phyloP scores from a whole-genome alignment of 1,140 invertebrate genomes.

The Thaumatotibia leucotreta region DNA sequence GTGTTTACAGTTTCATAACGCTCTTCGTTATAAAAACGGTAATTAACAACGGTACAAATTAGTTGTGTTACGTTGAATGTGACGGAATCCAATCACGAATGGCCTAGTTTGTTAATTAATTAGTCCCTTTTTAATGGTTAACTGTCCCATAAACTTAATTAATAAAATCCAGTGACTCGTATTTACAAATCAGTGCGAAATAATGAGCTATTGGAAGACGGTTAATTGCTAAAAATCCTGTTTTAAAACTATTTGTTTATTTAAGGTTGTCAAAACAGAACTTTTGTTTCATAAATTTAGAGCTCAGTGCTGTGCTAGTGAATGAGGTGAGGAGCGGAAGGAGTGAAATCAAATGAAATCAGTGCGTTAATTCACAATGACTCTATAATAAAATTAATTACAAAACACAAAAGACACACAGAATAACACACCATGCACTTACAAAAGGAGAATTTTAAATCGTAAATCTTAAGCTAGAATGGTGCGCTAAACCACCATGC shows the following conservation, averaged over 20 bases:
- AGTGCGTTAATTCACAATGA: slow-evolving; percentile 70
- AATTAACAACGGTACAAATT: slow-evolving; percentile 12
- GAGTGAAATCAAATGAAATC: slow-evolving; percentile 70
- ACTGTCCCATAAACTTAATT: not conserved
- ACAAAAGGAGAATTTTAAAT: slow-evolving; percentile 53
- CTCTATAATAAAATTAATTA: slow-evolving; percentile 70
- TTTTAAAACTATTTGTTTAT: not conserved
- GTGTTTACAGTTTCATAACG: not conserved
- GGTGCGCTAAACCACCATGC: slow-evolving; percentile 68
- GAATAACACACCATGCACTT: slow-evolving; percentile 75
- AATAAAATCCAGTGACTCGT: not conserved
- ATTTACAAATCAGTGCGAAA: slow-evolving; percentile 8
- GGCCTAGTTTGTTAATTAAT: slow-evolving; percentile 3
- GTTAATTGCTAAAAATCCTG: not conserved
- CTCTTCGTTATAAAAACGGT: not conserved
- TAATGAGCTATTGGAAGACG: not conserved
- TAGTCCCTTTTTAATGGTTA: not conserved
- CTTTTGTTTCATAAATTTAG: slow-evolving; percentile 12
- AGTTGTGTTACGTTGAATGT: not conserved
- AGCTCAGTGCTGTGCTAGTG: slow-evolving; percentile 31
- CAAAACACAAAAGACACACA: slow-evolving; percentile 59
- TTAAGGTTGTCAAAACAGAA: not conserved
- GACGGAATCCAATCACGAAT: not conserved
- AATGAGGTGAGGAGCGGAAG: slow-evolving; percentile 48
- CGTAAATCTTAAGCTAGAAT: slow-evolving; percentile 46